Conservation (phyloP, 2,888 invertebrate genomes). For the Napeogenes inachia region DNA sequence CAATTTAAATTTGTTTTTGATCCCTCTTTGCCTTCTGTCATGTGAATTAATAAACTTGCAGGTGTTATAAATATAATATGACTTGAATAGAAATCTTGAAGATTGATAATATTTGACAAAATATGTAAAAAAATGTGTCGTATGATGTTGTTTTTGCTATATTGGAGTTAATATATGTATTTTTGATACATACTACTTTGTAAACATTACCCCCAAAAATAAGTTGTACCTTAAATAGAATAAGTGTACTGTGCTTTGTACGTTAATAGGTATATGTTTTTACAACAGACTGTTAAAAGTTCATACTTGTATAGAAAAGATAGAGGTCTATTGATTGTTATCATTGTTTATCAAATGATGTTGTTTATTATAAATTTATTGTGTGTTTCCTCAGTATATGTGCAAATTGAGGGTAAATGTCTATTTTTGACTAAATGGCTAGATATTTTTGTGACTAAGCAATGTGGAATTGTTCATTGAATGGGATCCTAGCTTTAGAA, state of each 20-base stretch:
- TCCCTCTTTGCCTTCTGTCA: neutral
- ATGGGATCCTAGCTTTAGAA: slow-evolving; percentile 61
- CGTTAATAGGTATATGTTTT: slow-evolving; percentile 52
- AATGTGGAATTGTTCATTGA: slow-evolving; percentile 67
- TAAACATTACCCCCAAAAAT: slow-evolving; percentile 31
- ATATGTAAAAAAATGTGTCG: slow-evolving; percentile 3
- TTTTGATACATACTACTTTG: slow-evolving; percentile 22
- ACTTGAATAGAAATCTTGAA: neutral
- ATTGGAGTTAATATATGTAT: slow-evolving; percentile 27
- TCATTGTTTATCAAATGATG: slow-evolving; percentile 72
- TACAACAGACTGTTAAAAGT: slow-evolving; percentile 65
- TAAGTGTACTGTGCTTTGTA: slow-evolving; percentile 50
- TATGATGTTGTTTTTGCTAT: slow-evolving; percentile 16
- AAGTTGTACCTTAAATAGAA: slow-evolving; percentile 40
- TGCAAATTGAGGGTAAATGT: slow-evolving; percentile 63
- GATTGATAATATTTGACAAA: slow-evolving; percentile 3
- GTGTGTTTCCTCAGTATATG: slow-evolving; percentile 68
- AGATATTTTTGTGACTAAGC: slow-evolving; percentile 71
- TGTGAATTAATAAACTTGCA: neutral
- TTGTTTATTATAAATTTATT: slow-evolving; percentile 74
- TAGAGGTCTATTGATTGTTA: slow-evolving; percentile 72
- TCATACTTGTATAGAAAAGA: slow-evolving; percentile 64
- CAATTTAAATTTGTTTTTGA: neutral
- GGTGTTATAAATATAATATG: slow-evolving; percentile 2
- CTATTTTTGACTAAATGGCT: slow-evolving; percentile 70